phyloP scores from a whole-genome alignment of 2,888 invertebrate species.

The Limnephilus rhombicus region DNA sequence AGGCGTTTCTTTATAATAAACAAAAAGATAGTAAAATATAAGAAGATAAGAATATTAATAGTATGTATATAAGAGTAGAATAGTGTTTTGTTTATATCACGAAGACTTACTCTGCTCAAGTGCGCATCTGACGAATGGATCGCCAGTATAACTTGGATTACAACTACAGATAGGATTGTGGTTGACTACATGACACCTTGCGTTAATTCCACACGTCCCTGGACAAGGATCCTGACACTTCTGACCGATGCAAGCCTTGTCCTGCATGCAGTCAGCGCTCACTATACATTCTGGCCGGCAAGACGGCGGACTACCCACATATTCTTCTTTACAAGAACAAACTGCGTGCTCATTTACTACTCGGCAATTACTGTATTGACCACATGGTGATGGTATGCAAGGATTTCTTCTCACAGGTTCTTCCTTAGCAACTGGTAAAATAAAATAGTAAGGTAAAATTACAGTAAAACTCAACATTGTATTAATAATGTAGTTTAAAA shows the following conservation, averaged over 20 bases:
- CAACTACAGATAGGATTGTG: slow-evolving; percentile 93
- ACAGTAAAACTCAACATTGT: not conserved
- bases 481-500: slow-evolving; percentile 1
- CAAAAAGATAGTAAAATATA: slow-evolving; percentile 48
- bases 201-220: slow-evolving; percentile 89
- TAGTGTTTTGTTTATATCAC: slow-evolving; percentile 27
- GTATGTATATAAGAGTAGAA: slow-evolving; percentile 26
- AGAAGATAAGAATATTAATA: slow-evolving; percentile 36
- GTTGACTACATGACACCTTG: slow-evolving; percentile 89
- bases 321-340: slow-evolving; percentile 88
- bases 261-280: slow-evolving; percentile 89
- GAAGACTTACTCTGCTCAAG: slow-evolving; percentile 82
- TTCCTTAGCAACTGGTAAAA: slow-evolving; percentile 72
- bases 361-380: slow-evolving; percentile 88
- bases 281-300: slow-evolving; percentile 90
- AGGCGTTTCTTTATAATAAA: slow-evolving; percentile 75
- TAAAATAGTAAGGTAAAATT: not conserved
- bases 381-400: slow-evolving; percentile 85
- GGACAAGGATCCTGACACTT: slow-evolving; percentile 90
- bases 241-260: slow-evolving; percentile 87
- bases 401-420: slow-evolving; percentile 75
- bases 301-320: slow-evolving; percentile 87
- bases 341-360: slow-evolving; percentile 85
- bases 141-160: slow-evolving; percentile 84
- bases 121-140: slow-evolving; percentile 88